Evolutionary conservation across 2,113 vertebrate species (phyloP).

Genomic region (Psammodynastes pulverulentus): DNA sequence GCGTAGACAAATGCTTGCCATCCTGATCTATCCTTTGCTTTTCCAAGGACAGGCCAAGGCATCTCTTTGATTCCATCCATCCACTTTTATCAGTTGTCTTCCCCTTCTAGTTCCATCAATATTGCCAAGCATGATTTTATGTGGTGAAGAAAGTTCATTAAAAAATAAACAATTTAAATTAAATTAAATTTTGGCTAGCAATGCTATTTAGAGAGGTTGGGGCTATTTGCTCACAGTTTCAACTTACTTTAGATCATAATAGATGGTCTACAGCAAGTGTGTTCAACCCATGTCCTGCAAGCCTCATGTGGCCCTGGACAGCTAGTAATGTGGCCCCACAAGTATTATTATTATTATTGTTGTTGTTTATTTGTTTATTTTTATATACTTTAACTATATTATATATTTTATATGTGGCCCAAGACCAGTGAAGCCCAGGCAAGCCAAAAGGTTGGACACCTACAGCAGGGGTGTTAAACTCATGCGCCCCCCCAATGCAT

Average conservation of each 20-base stretch:
- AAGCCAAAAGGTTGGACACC: not conserved
- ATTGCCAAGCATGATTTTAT: not conserved
- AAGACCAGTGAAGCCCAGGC: not conserved
- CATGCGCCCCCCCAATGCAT: no score
- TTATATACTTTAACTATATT: not conserved
- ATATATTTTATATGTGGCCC: not conserved
- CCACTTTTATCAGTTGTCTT: not conserved
- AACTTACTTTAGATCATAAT: not conserved
- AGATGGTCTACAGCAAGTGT: not conserved
- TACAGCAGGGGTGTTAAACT: no score
- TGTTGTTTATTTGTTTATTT: no score
- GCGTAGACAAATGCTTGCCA: not conserved
- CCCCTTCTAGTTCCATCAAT: not conserved
- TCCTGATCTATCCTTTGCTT: not conserved
- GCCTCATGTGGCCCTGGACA: no score
- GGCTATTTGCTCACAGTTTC: not conserved
- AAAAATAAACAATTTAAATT: not conserved
- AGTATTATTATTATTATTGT: no score
- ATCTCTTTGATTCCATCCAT: not conserved
- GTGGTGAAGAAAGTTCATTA: not conserved
- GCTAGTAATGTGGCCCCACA: not conserved
- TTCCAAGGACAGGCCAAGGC: not conserved
- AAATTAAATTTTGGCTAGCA: not conserved
- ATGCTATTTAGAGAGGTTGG: not conserved
- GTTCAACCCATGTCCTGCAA: no score